Percentiles rank a stretch among this genome's conserved stretches.
phyloP scores from a whole-genome alignment of 2,797 vertebrate genomes.

The Melanotaenia pygmaea region DNA sequence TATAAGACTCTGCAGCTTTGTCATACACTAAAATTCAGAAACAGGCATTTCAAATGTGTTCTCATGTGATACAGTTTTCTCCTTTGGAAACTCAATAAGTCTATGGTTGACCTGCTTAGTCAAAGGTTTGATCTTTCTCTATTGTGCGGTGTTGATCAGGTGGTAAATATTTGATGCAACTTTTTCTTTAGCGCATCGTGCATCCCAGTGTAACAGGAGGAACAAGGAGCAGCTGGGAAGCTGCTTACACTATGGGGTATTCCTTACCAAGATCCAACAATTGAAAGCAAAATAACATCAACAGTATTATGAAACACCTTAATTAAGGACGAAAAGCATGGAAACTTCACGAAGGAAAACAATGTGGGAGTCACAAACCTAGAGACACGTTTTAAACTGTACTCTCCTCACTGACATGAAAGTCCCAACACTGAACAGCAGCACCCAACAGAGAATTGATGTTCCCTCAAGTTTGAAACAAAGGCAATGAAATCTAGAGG shows the following conservation, averaged over 20 bases:
- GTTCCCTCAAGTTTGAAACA: slow-evolving; percentile 60
- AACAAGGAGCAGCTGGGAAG: slow-evolving; percentile 79
- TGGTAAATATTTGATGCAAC: slow-evolving; percentile 85
- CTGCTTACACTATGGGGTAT: slow-evolving; percentile 71
- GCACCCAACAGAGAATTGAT: slow-evolving; percentile 33
- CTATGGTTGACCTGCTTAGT: slow-evolving; percentile 63
- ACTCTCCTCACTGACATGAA: slow-evolving; percentile 2
- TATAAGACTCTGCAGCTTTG: background rate
- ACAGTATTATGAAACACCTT: slow-evolving; percentile 32
- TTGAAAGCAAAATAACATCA: slow-evolving; percentile 30
- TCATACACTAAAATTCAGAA: background rate
- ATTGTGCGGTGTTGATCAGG: slow-evolving; percentile 79
- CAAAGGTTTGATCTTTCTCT: slow-evolving; percentile 81
- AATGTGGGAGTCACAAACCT: slow-evolving; percentile 1
- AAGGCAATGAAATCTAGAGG: slow-evolving; percentile 63
- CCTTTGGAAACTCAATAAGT: slow-evolving; percentile 75
- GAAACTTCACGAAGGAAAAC: slow-evolving; percentile 2
- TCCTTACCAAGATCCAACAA: slow-evolving; percentile 71
- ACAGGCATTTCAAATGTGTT: background rate
- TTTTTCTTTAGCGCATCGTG: slow-evolving; percentile 78
- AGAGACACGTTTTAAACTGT: slow-evolving; percentile 25
- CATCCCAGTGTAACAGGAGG: slow-evolving; percentile 77
- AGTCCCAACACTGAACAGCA: slow-evolving; percentile 13
- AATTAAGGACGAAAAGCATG: background rate
- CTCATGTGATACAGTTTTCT: slow-evolving; percentile 32